Evolutionary conservation across 2,113 vertebrate species (phyloP).

Genomic region (Glaucidium brasilianum): DNA sequence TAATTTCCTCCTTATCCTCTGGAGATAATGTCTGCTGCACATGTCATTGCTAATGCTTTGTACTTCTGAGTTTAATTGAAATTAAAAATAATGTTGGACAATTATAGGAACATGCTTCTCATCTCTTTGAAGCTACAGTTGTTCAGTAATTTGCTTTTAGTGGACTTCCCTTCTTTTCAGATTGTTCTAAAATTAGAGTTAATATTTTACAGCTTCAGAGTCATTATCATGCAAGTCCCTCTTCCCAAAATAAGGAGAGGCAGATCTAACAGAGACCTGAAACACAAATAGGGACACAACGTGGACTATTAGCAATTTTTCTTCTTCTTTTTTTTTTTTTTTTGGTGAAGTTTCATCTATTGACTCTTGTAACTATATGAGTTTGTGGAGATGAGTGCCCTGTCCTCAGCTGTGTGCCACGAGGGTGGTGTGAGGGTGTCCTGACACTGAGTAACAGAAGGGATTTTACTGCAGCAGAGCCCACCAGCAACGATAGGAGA

Average conservation of each 20-base stretch:
- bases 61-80: constrained; percentile 50
- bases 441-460: neutral
- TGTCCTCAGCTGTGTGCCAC: neutral
- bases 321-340: neutral
- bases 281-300: fast-evolving
- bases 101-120: constrained; percentile 49
- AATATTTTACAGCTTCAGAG: constrained; percentile 34
- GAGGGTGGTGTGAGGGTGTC: neutral
- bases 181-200: constrained; percentile 47
- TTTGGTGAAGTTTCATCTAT: neutral
- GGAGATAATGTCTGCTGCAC: neutral
- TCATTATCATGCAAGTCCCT: neutral
- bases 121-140: constrained; percentile 53
- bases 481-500: neutral
- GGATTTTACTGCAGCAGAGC: neutral
- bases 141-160: constrained; percentile 46
- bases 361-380: neutral
- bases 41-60: constrained; percentile 37
- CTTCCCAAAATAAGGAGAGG: neutral
- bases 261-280: neutral
- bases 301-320: neutral
- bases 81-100: constrained; percentile 55
- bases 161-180: constrained; percentile 3
- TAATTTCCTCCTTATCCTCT: constrained; percentile 1
- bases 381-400: neutral